Base-by-base conservation (phyloP, 2,888 invertebrate genomes). In the Gryllus longicercus region DNA sequence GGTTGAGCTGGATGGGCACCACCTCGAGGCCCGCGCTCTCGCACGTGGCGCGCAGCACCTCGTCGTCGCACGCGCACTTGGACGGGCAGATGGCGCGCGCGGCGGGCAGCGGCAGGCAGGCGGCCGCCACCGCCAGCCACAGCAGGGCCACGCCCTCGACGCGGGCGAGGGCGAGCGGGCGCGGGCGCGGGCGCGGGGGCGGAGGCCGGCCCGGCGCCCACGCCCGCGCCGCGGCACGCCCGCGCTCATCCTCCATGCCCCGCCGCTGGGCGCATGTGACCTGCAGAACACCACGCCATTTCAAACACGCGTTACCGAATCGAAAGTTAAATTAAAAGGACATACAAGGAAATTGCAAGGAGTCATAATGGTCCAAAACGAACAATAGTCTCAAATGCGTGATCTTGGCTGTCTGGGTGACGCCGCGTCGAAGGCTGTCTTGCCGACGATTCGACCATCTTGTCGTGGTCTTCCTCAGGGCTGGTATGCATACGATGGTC, bases 1-100 rank as follows among this genome's bases (percentile, higher is more conserved):
- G 97, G 87, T 96, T 96, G 83, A 96, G 90, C 86, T 95, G 95
- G 84, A 96, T 95, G 82, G 96, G 96, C 80, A 96, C 94, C 84
- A 95, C 93, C 86, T 95, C 95, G 83, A 96, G 91, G 82, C 91
- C 91, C 80, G 95, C 94, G 85, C 92, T 91, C 83, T 93, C 92
- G 87, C 96, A 96, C 83, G 92, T 91, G 50, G 94, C 93, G 81
- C 91, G 91, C 83, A 94, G 91, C 83, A 91, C 88, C 79, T 93
- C 91, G 86, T 96, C 95, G 89, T 93, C 92, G 89, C 96, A 96
- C 83, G 90, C 90, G 87, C 96, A 96, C 84, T 92, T 92, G 81
- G 92, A 90, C 78, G 96, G 96, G 86, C 96, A 96, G 83, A 94
- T 90, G 81, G 91, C 91, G 84, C 89, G 88, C 82, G 90, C 89